phyloP scores from a whole-genome alignment of 2,113 vertebrate species.

The Recurvirostra avosetta region DNA sequence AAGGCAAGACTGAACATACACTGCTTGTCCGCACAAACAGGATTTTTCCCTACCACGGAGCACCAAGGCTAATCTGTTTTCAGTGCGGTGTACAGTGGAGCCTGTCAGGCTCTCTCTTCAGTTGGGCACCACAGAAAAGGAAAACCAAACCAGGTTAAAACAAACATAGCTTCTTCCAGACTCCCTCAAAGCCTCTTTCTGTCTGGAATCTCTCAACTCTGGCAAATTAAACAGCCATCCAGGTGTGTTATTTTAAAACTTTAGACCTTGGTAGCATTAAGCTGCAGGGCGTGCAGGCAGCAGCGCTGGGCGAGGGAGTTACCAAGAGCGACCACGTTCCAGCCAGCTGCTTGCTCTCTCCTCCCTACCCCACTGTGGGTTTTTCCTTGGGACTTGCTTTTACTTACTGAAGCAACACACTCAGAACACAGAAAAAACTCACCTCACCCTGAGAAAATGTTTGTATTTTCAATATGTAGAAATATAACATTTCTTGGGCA shows the following conservation, averaged over 20 bases:
- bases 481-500: background rate
- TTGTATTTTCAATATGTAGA: background rate
- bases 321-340: fast-evolving
- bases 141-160: constrained; percentile 19
- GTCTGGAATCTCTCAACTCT: background rate
- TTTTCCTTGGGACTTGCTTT: background rate
- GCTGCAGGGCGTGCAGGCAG: background rate
- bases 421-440: background rate
- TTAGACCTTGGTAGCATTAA: background rate
- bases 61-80: background rate
- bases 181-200: constrained; percentile 6
- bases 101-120: background rate
- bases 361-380: background rate
- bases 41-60: background rate
- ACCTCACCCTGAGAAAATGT: background rate
- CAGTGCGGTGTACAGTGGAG: background rate
- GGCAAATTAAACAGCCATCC: background rate
- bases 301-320: background rate
- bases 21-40: background rate
- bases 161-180: background rate
- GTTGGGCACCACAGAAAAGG: background rate
- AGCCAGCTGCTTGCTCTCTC: background rate
- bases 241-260: constrained; percentile 36
- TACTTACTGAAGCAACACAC: background rate
- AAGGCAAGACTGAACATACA: background rate